A percentile compares a stretch with the other conserved stretches of the same genome.
Evolutionary conservation across 2,113 vertebrate genomes (phyloP).

Genomic region (Megalops atlanticus): DNA sequence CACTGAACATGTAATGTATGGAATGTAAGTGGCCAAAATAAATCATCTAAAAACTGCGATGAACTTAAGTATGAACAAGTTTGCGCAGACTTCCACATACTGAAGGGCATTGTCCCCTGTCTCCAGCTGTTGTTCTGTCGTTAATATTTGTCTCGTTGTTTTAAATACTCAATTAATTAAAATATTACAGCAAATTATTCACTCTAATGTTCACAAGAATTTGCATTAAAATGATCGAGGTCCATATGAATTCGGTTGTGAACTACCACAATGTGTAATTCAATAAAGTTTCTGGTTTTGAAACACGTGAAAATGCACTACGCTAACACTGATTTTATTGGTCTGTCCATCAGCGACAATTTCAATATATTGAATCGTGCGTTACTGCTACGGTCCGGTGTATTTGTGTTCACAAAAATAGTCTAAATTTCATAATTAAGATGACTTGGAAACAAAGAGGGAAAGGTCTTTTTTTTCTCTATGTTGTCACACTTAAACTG

Average conservation of each 20-base stretch:
- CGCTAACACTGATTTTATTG: background rate
- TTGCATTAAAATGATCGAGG: background rate
- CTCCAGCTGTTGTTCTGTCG: too few relatives aligned
- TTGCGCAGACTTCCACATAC: too few relatives aligned
- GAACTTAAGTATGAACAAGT: too few relatives aligned
- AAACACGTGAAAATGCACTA: background rate
- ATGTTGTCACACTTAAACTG: conserved; percentile 19
- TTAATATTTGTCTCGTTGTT: too few relatives aligned
- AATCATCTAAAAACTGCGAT: too few relatives aligned
- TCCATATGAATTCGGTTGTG: too few relatives aligned
- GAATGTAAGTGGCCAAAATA: too few relatives aligned
- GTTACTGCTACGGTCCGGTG: background rate
- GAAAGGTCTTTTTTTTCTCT: conserved; percentile 36
- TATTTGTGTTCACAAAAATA: background rate
- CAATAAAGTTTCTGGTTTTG: background rate
- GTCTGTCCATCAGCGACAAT: background rate
- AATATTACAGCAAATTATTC: too few relatives aligned
- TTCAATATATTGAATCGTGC: background rate
- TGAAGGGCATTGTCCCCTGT: too few relatives aligned
- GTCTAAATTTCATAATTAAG: conserved; percentile 2
- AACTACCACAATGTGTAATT: background rate
- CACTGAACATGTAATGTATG: too few relatives aligned
- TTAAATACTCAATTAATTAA: too few relatives aligned
- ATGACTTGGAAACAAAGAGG: conserved; percentile 59
- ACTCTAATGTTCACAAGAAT: too few relatives aligned